These are phyloP conservation scores for Muscicapa comitata DNA, from an alignment of 2,797 vertebrate genomes.

Conservation along the genomic window DNA sequence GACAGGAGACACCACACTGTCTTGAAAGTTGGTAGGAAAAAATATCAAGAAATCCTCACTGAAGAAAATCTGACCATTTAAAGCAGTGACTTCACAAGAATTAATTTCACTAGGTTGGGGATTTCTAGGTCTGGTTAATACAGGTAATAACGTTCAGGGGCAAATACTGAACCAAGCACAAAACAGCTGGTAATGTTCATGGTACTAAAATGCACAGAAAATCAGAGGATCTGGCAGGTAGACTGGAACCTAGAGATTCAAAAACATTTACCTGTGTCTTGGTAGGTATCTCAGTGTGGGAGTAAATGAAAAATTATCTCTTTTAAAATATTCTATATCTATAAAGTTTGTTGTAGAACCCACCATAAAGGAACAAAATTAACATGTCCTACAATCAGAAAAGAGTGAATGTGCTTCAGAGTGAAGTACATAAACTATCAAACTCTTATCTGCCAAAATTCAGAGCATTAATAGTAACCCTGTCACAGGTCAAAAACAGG, in stretches of 20 bases:
- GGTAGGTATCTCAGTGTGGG: not conserved
- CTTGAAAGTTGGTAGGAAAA: not conserved
- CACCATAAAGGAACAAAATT: not conserved
- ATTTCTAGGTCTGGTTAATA: not conserved
- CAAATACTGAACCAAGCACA: not conserved
- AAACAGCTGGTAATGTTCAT: not conserved
- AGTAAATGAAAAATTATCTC: not conserved
- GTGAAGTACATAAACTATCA: not conserved
- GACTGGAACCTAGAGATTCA: not conserved
- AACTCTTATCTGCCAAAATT: not conserved
- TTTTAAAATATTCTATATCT: not conserved
- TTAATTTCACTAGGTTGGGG: not conserved
- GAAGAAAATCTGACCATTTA: not conserved
- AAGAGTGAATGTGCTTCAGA: rapidly evolving
- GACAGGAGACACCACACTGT: not conserved
- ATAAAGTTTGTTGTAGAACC: not conserved
- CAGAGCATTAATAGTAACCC: not conserved
- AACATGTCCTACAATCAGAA: not conserved
- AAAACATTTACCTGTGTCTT: not conserved
- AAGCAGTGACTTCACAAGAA: not conserved
- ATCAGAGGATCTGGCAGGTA: not conserved
- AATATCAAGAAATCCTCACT: not conserved
- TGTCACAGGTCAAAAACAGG: not conserved
- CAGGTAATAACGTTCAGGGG: too few species aligned
- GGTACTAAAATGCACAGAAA: not conserved